Conservation (phyloP, 2,797 vertebrate genomes). For the Myoxocephalus aenaeus region DNA sequence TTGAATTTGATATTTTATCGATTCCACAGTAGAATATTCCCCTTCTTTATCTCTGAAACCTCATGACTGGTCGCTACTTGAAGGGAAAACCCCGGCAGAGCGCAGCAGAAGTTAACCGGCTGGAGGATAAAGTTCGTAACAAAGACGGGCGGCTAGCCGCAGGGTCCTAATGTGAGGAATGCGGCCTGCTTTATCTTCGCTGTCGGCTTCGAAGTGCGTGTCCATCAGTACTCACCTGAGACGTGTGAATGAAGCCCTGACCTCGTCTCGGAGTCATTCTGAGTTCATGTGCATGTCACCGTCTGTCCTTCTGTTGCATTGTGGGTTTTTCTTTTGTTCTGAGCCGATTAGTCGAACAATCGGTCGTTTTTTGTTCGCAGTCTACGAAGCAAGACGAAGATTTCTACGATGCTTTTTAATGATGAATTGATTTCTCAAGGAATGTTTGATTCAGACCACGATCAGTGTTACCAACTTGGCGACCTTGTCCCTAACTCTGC, state of each 20-base stretch:
- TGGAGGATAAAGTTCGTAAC: constrained; percentile 28
- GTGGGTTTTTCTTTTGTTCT: background rate
- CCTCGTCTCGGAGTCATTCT: constrained; percentile 54
- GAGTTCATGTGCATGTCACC: constrained; percentile 49
- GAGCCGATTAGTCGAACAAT: background rate
- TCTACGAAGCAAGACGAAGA: too few relatives aligned
- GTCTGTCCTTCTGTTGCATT: background rate
- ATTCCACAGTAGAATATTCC: constrained; percentile 3
- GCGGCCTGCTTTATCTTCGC: constrained; percentile 60
- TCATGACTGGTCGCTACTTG: too few relatives aligned
- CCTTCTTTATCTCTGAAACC: background rate
- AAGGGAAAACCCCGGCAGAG: too few relatives aligned
- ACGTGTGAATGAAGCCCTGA: constrained; percentile 50
- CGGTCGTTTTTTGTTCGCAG: too few relatives aligned
- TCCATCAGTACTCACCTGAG: constrained; percentile 55
- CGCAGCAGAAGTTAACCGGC: too few relatives aligned
- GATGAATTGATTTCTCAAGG: too few relatives aligned
- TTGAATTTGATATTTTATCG: background rate
- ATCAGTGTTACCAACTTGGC: too few relatives aligned
- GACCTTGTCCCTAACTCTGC: too few relatives aligned
- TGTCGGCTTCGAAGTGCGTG: constrained; percentile 64
- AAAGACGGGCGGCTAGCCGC: constrained; percentile 4
- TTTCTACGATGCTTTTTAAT: too few relatives aligned
- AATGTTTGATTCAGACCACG: too few relatives aligned
- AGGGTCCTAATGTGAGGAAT: constrained; percentile 47